Base-by-base conservation (phyloP, 2,113 vertebrate species). In the Petaurus breviceps region DNA sequence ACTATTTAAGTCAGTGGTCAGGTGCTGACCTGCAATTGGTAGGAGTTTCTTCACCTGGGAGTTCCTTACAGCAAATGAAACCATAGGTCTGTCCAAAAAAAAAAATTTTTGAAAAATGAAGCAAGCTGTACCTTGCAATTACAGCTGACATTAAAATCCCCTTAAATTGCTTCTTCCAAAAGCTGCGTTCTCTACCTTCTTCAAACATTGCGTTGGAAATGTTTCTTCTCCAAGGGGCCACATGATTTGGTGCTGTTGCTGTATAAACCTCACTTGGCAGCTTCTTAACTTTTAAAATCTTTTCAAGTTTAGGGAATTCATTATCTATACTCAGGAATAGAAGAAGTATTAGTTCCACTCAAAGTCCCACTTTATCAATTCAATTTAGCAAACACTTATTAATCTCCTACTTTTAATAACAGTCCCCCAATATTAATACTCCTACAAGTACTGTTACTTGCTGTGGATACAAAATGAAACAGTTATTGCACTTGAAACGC, bases 281-380 rank as follows among this genome's bases (percentile, higher is more conserved):
- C 3, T 97, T 52, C 50, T 98, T 93, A 96, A 97, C 97, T 95
- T 43, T 97, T 96, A 98, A 96, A 97, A 98, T 95, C 46, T 95
- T 98, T 98, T 98, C 97, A 92, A 97, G 96, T 95, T 96, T 95
- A 51, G 98, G 97, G 94, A 96, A 22, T 53, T 97, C 93, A 93
- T 96, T 53, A 95, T 97, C 91, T 95, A 97, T 94, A 98, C 95
- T 97, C 97, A 43, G 50, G 43, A 51, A 96, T 24, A 92, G 26
- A 89, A 97, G 61, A 96, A 96, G 89, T 28, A 93, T 84, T 24
- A 91, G 90, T 47, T 61, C 0, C 22, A n/a, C 24, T 92, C 37
- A 57, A 8, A 2, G 1, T 50, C 91, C 28, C n/a, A 96, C 26
- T 91, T 50, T 46, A 46, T 49, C 37, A 91, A 57, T 84, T 51